These are phyloP conservation scores for Otolemur garnettii DNA, from an alignment of 2,113 vertebrate species.

Conservation along the genomic window DNA sequence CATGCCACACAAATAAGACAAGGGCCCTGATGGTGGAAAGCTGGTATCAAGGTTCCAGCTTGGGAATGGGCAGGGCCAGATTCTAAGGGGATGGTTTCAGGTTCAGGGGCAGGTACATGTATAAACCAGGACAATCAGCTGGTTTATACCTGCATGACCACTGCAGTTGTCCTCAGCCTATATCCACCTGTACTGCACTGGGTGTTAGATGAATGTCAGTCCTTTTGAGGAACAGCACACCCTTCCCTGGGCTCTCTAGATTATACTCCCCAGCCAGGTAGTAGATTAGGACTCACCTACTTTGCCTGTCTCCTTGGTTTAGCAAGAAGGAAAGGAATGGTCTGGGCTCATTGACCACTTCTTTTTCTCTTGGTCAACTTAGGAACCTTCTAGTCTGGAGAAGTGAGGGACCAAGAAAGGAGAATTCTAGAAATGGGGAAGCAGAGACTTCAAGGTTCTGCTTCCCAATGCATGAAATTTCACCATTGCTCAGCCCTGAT, in stretches of 20 bases:
- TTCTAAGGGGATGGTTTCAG: not conserved
- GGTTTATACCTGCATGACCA: not conserved
- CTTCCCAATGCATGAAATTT: not conserved
- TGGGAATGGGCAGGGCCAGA: not conserved
- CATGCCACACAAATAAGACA: not conserved
- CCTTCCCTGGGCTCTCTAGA: not conserved
- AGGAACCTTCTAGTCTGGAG: constrained; percentile 8
- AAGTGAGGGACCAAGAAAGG: not conserved
- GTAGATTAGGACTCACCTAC: not conserved
- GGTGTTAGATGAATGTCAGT: not conserved
- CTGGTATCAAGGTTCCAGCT: not conserved
- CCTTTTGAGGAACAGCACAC: not conserved
- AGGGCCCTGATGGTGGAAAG: not conserved
- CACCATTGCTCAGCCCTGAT: not conserved
- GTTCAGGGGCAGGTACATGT: not conserved
- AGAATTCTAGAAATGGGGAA: not conserved
- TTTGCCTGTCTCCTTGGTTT: not conserved
- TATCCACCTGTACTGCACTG: not conserved
- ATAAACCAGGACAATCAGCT: not conserved
- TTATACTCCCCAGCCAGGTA: not conserved
- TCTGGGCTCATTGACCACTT: not conserved
- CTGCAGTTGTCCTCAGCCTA: not conserved
- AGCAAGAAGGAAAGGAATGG: constrained; percentile 18
- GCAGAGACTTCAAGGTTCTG: not conserved
- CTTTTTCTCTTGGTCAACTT: constrained; percentile 15